Evolutionary conservation across 2,113 vertebrate species (phyloP).

Genomic region (Scomber japonicus): DNA sequence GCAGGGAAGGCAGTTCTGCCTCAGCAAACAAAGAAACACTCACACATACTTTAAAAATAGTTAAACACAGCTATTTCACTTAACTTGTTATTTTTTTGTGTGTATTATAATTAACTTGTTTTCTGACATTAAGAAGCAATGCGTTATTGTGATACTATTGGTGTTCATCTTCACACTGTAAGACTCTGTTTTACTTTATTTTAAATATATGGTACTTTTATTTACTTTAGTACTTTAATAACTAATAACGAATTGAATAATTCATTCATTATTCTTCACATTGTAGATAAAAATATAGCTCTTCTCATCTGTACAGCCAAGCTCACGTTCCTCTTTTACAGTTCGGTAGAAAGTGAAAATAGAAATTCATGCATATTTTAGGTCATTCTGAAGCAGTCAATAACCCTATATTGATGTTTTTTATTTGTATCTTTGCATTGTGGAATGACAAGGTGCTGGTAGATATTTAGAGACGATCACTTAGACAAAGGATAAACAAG

Average conservation of each 20-base stretch:
- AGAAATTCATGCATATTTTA: background rate
- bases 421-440: background rate
- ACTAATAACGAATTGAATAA: too few species aligned
- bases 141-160: background rate
- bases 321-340: background rate
- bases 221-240: background rate
- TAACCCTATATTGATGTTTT: background rate
- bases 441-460: background rate
- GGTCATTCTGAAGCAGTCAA: background rate
- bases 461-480: background rate
- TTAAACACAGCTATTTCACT: background rate
- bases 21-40: background rate
- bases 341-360: background rate
- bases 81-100: background rate
- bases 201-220: background rate
- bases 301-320: background rate
- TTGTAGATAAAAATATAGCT: background rate
- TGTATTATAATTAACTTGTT: background rate
- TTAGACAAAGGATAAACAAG: background rate
- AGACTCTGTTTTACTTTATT: background rate
- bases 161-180: background rate
- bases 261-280: background rate
- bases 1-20: conserved; percentile 20
- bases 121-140: background rate
- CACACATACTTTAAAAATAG: too few species aligned